phyloP scores from a whole-genome alignment of 2,888 invertebrate species.

The Caenorhabditis sinica region DNA sequence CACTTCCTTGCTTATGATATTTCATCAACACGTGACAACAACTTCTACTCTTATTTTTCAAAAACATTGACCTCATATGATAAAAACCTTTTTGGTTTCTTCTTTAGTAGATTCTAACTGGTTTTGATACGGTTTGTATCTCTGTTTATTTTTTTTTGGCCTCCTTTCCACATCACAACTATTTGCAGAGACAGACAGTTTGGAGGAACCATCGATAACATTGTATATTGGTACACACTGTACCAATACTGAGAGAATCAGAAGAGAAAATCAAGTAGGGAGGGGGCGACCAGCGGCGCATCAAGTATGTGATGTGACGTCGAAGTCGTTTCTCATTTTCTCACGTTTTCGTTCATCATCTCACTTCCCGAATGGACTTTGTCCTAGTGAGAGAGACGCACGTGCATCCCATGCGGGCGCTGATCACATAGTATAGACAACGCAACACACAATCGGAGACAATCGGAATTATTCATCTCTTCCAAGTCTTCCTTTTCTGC shows the following conservation, averaged over 20 bases:
- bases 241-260: conserved; percentile 40
- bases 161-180: not conserved
- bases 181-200: conserved; percentile 54
- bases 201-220: conserved; percentile 53
- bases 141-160: conserved; percentile 33
- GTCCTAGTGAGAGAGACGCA: conserved; percentile 54
- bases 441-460: conserved; percentile 32
- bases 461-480: conserved; percentile 55
- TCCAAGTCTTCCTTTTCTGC: not conserved
- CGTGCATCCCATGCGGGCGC: conserved; percentile 66
- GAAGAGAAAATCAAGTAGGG: conserved; percentile 20
- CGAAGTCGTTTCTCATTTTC: conserved; percentile 61
- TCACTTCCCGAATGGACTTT: conserved; percentile 63
- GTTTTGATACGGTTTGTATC: conserved; percentile 31
- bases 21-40: conserved; percentile 14
- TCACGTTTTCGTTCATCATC: conserved; percentile 54
- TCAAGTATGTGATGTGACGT: conserved; percentile 55
- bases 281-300: conserved; percentile 1
- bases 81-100: not conserved
- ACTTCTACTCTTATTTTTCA: conserved; percentile 3
- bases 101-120: conserved; percentile 15
- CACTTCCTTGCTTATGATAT: not conserved
- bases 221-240: conserved; percentile 53
- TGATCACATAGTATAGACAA: conserved; percentile 29
- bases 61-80: conserved; percentile 36